phyloP scores from a whole-genome alignment of 2,113 vertebrate genomes.

The Meriones unguiculatus region DNA sequence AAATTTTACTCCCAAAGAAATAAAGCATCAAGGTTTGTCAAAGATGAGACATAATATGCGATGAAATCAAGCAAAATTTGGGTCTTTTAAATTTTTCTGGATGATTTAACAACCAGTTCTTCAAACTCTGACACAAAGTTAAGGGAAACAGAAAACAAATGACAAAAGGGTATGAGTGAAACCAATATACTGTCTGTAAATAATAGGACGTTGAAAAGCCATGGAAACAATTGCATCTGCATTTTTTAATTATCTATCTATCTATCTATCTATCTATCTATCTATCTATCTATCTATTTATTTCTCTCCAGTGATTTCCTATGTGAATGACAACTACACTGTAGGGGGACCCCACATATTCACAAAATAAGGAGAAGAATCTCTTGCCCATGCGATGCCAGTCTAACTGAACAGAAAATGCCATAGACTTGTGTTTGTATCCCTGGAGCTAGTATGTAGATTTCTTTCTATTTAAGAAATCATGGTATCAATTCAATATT shows the following conservation, averaged over 20 bases:
- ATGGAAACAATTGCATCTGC: constrained; percentile 52
- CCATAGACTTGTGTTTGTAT: background rate
- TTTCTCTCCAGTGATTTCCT: background rate
- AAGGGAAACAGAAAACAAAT: constrained; percentile 45
- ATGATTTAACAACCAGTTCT: constrained; percentile 37
- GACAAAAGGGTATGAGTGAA: constrained; percentile 35
- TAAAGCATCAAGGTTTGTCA: background rate
- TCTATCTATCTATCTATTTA: too few relatives aligned
- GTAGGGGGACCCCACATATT: constrained; percentile 20
- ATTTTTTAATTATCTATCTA: background rate
- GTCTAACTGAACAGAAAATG: constrained; percentile 27
- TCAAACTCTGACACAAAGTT: constrained; percentile 53
- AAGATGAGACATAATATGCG: constrained; percentile 43
- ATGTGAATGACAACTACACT: background rate
- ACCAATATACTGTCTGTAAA: constrained; percentile 1
- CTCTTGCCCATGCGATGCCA: background rate
- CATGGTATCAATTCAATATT: constrained; percentile 50
- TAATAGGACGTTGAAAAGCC: constrained; percentile 6
- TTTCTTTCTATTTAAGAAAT: constrained; percentile 70
- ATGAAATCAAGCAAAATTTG: constrained; percentile 33
- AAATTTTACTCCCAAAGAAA: constrained; percentile 51
- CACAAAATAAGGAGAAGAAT: background rate
- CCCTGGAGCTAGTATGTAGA: constrained; percentile 16
- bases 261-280: too few relatives aligned
- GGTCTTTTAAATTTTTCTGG: background rate